Base-by-base conservation (phyloP, 2,797 vertebrate species). In the Gambusia yucatana region DNA sequence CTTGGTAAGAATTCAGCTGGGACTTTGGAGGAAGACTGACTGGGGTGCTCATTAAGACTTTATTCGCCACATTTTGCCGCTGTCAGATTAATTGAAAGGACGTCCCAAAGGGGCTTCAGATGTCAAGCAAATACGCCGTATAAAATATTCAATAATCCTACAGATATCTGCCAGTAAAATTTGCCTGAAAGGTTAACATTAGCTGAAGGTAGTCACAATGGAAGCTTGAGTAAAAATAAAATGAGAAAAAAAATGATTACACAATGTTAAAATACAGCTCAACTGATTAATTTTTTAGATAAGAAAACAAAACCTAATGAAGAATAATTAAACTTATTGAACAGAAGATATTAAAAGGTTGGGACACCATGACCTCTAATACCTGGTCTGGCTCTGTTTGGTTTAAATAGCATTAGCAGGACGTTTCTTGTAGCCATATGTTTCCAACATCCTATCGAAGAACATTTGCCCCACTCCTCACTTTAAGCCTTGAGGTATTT, bases 1-100 rank as follows among this genome's bases (percentile, higher is more conserved):
- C 25, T 70, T 46, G 67, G 67, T 46, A 28, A 28, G n/a, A 70
- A 70, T 70, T 70, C 67, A 44, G 67, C 41, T 44, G 67, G 67
- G 67, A 70, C 25, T 46, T 70, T 70, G 67, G 67, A 70, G 67
- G 43, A 70, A 79, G 46, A 74, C 43, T 50, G 47, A 47, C 36
- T 46, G 13, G 11, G 41, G 72, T 73, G 47, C 47, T 73, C 72
- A 73, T 73, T 36, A 50, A 52, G 47, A 73, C 33, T 36, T 50
- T 50, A 73, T 50, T 73, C 47, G 25, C 41, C 43, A 52, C 20
- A 25, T 25, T 73, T 13, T 52, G 28, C 47, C 14, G 33, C 46
- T 36, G 47, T 36, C 30, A 73, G 33, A 73, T 73, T 73, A 50
- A 73, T 10, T 52, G 30, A 52, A 73, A 50, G 30, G 28, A 52